Evolutionary conservation across 2,113 vertebrate species (phyloP).

Genomic region (Solenodon paradoxus): DNA sequence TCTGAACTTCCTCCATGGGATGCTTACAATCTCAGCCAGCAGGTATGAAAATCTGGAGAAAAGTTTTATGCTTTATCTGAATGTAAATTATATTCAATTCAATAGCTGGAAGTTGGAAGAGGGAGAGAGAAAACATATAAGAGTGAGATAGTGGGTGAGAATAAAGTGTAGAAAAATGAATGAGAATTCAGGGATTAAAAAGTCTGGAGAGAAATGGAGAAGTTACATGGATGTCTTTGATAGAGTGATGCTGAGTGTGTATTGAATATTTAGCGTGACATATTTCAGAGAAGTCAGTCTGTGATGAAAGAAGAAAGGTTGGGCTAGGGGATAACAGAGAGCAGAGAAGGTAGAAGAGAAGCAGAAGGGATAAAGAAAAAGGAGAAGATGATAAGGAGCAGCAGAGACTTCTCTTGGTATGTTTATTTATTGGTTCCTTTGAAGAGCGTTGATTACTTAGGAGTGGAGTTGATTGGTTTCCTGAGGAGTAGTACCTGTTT

Average conservation of each 20-base stretch:
- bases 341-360: background rate
- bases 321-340: background rate
- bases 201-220: background rate
- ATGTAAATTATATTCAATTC: slow-evolving; percentile 34
- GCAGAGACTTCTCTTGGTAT: background rate
- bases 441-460: background rate
- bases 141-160: background rate
- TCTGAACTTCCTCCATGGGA: background rate
- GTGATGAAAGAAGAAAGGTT: background rate
- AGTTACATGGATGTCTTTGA: background rate
- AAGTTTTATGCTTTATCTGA: slow-evolving; percentile 3
- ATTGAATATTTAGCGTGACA: background rate
- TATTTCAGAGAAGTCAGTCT: background rate
- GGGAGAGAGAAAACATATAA: background rate
- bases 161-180: background rate
- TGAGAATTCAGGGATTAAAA: background rate
- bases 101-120: background rate
- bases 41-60: background rate
- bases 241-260: background rate
- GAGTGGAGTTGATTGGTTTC: background rate
- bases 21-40: background rate
- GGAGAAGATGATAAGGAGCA: background rate
- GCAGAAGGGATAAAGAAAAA: no score
- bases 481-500: background rate
- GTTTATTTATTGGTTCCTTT: background rate